Conservation (phyloP, 2,888 invertebrate species). For the Zootermopsis nevadensis region DNA sequence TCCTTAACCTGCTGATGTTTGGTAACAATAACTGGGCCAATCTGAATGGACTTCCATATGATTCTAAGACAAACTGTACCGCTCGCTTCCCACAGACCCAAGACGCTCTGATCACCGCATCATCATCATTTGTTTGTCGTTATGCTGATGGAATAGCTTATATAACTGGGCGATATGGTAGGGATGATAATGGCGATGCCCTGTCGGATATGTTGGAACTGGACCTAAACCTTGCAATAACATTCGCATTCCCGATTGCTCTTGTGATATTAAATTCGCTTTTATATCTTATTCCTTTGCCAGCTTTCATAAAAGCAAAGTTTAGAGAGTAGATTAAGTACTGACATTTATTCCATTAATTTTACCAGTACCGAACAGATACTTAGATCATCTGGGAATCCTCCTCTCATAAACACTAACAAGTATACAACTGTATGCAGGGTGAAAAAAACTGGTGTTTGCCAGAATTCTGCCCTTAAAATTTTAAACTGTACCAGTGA, state of each 20-base stretch:
- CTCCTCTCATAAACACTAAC: too few relatives aligned
- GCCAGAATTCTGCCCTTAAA: too few relatives aligned
- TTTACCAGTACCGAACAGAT: too few relatives aligned
- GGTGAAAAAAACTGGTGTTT: too few relatives aligned
- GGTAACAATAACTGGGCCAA: slow-evolving; percentile 57
- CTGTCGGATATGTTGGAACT: slow-evolving; percentile 72
- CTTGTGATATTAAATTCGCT: slow-evolving; percentile 86
- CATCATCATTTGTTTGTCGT: slow-evolving; percentile 67
- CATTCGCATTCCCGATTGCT: slow-evolving; percentile 84
- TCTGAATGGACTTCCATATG: slow-evolving; percentile 65
- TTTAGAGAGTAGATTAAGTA: slow-evolving; percentile 75
- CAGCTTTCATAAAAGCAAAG: slow-evolving; percentile 86
- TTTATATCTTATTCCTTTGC: slow-evolving; percentile 85
- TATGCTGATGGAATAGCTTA: slow-evolving; percentile 79
- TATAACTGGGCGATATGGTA: slow-evolving; percentile 76
- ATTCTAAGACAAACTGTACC: slow-evolving; percentile 69
- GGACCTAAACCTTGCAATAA: slow-evolving; percentile 83
- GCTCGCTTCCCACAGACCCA: slow-evolving; percentile 66
- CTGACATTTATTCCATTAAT: too few relatives aligned
- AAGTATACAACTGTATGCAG: too few relatives aligned
- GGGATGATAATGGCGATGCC: slow-evolving; percentile 68
- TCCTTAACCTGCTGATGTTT: slow-evolving; percentile 79
- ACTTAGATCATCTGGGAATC: too few relatives aligned
- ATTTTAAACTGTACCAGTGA: too few relatives aligned
- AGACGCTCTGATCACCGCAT: slow-evolving; percentile 50